Evolutionary conservation across 2,888 invertebrate species (phyloP).

Genomic region (Ectemnius cavifrons): DNA sequence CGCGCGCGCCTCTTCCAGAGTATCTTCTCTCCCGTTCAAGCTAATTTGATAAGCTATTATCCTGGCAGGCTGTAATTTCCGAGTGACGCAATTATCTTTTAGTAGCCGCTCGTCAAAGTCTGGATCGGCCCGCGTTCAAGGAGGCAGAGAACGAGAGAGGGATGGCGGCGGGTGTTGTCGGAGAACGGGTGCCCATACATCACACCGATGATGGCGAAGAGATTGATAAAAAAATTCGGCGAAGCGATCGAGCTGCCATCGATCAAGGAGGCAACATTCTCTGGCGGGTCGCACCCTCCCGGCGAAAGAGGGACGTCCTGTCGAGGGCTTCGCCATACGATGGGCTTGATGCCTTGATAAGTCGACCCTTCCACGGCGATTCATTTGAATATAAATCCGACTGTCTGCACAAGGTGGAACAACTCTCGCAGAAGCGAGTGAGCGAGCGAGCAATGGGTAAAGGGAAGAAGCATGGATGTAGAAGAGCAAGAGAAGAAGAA

Average conservation of each 20-base stretch:
- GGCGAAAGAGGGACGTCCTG: background rate
- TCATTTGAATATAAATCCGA: slow-evolving; percentile 63
- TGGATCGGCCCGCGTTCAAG: no score
- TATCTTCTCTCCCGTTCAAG: background rate
- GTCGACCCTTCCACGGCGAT: slow-evolving; percentile 58
- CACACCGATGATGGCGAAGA: background rate
- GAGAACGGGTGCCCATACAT: slow-evolving; percentile 10
- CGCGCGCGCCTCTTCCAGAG: no score
- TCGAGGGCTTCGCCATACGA: slow-evolving; percentile 33
- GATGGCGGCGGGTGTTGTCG: background rate
- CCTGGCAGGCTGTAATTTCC: slow-evolving; percentile 1
- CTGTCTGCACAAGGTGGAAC: slow-evolving; percentile 48
- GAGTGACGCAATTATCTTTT: slow-evolving; percentile 4
- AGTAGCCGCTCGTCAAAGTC: background rate
- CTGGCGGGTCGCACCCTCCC: slow-evolving; percentile 44
- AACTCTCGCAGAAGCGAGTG: slow-evolving; percentile 3
- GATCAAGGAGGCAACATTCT: slow-evolving; percentile 48
- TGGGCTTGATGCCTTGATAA: slow-evolving; percentile 58
- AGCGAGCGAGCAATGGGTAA: slow-evolving; percentile 18
- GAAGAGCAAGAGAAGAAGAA: background rate
- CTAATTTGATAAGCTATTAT: slow-evolving; percentile 2
- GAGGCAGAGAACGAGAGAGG: background rate
- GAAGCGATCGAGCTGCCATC: slow-evolving; percentile 32
- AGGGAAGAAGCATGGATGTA: background rate
- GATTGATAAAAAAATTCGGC: slow-evolving; percentile 42